Base-by-base conservation (phyloP, 2,797 vertebrate genomes). In the Eremophila alpestris region DNA sequence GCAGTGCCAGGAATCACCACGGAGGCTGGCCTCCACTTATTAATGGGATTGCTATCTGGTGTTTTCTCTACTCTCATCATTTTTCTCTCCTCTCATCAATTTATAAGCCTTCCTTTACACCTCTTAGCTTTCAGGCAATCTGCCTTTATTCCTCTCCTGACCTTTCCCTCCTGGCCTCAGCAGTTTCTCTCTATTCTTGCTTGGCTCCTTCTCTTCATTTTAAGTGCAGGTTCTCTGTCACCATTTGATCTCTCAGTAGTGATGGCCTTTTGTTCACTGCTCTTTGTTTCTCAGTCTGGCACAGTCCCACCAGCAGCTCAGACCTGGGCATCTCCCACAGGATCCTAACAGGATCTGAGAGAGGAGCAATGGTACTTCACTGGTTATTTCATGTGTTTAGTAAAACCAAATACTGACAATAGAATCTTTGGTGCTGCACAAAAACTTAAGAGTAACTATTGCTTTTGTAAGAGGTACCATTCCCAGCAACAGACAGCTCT, bases 21-120 rank as follows among this genome's bases (percentile, higher is more conserved):
- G 8, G 55, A 94, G 92, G 93, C 90, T 69, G 94, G 76, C 92
- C 93, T 97, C 77, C 65, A 62, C 77, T 95, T 92, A 84, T 85
- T 94, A 96, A 92, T 46, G 59, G 63, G 40, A 70, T 94, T 96
- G 60, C 80, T 89, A 73, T 64, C 93, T 95, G 92, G 56, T 63
- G 36, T 79, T 84, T 94, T 75, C 40, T 87, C 46, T 89, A 9
- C 11, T 70, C 29, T 75, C 55, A 81, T 92, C 75, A 90, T 76
- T 83, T 96, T 95, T 26, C 23, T 69, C 48, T 91, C 7, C 13
- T 43, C n/a, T 80, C 60, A 79, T 93, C 89, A 90, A 89, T 82
- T 94, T 91, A n/a, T 79, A 91, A 87, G 10, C 45, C 60, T 56
- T 76, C 65, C 82, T 88, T 94, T 91, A 76, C 36, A 90, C 78